Percentiles rank a stretch among this genome's conserved stretches.
These are phyloP conservation scores for Eleutherodactylus coqui DNA, from an alignment of 2,797 vertebrate genomes.

Conservation along the genomic window DNA sequence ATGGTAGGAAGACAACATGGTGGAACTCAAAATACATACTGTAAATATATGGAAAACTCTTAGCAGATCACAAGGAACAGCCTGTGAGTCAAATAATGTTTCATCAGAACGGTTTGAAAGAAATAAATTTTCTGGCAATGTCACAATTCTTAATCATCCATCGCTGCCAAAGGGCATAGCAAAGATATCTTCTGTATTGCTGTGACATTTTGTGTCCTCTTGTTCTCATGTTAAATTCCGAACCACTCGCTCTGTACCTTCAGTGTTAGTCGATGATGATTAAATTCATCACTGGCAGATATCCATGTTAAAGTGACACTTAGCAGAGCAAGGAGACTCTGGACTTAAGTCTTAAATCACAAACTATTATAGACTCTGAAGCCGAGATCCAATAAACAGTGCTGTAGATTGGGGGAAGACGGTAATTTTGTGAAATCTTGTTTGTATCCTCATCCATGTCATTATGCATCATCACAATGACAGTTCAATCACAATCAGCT, in stretches of 20 bases:
- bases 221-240: conserved; percentile 63
- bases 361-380: neutral
- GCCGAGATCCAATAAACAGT: conserved; percentile 20
- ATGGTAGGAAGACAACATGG: neutral
- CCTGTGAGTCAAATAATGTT: conserved; percentile 69
- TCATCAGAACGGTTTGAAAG: conserved; percentile 61
- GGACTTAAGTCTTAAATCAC: conserved; percentile 6
- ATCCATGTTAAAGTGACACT: conserved; percentile 32
- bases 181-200: conserved; percentile 66
- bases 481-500: conserved; percentile 12
- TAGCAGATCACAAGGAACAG: conserved; percentile 46
- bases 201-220: conserved; percentile 65
- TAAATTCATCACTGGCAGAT: conserved; percentile 33
- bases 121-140: conserved; percentile 65
- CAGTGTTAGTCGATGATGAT: neutral
- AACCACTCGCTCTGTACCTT: conserved; percentile 60
- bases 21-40: neutral
- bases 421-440: conserved; percentile 27
- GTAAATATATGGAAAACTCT: conserved; percentile 1
- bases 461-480: neutral
- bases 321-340: conserved; percentile 26
- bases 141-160: conserved; percentile 68
- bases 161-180: conserved; percentile 65
- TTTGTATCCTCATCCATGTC: conserved; percentile 6
- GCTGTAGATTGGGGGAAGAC: neutral